Conservation (phyloP, 2,797 vertebrate genomes). For the Lacerta agilis region DNA sequence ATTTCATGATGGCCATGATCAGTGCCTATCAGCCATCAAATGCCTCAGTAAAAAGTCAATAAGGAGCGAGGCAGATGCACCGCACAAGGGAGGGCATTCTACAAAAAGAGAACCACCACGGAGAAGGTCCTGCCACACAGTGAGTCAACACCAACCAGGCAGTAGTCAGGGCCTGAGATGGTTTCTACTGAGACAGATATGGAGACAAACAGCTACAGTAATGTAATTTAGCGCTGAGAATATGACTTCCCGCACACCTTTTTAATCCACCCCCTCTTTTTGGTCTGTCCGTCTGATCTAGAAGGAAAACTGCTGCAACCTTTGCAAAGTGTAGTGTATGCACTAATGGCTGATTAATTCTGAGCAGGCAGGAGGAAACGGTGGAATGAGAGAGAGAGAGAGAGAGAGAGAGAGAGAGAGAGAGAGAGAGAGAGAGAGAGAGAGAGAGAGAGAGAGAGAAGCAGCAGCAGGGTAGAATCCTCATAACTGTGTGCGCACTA, state of each 20-base stretch:
- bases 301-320: background rate
- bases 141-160: too few species aligned
- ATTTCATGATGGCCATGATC: too few species aligned
- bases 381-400: too few species aligned
- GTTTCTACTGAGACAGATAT: too few species aligned
- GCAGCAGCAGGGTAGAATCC: fast-evolving
- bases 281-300: background rate
- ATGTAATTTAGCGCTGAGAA: background rate
- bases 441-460: too few species aligned
- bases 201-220: background rate
- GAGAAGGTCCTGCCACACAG: too few species aligned
- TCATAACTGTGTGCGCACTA: constrained; percentile 35
- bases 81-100: too few species aligned
- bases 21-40: too few species aligned
- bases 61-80: too few species aligned
- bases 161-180: too few species aligned
- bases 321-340: constrained; percentile 14
- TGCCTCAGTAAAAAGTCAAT: too few species aligned
- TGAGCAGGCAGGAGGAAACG: background rate
- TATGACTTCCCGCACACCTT: background rate
- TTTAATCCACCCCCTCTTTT: background rate
- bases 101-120: too few species aligned
- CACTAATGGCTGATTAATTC: constrained; percentile 45
- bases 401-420: background rate
- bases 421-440: background rate